Base-by-base conservation (phyloP, 2,797 vertebrate species). In the Muscicapa striata region DNA sequence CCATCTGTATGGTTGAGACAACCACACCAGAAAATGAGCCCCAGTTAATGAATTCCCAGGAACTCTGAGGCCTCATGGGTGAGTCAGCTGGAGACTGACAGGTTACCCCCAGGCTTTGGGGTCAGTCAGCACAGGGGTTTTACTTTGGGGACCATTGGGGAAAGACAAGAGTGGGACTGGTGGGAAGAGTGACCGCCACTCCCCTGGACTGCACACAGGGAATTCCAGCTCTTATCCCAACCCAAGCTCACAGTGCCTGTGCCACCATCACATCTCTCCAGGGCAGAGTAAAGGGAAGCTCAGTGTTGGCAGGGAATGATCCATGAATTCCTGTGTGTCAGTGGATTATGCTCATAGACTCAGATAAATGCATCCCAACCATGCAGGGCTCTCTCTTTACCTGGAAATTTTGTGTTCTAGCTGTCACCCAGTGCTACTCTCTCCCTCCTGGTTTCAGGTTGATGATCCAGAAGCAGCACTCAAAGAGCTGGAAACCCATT, bases 401-500 rank as follows among this genome's bases (percentile, higher is more conserved):
- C 30, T 20, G 48, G 63, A 52, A 63, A 48, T 72, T 51, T 69
- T 66, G 19, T 38, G 54, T 67, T 52, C 38, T 11, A 18, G 15
- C 54, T 74, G 5, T 46, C 40, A 54, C 26, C 30, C 61, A 23
- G 27, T 21, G 57, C 86, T 61, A 16, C 30, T 54, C 9, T 23
- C 4, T 17, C 77, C 40, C 29, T 68, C n/a, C 79, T 78, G 62
- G 20, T 70, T 96, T 69, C 87, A 99, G 98, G 98, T 98, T 0
- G 13, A 75, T 57, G 97, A 98, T 54, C 94, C 95, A 36, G 94
- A 87, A 67, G 88, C 40, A 45, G 98, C 98, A 8, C 41, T 99
- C 61, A 93, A 96, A 83, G 97, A 98, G 51, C 90, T 98, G 85
- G 98, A 98, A 94, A 41, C 67, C 16, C 87, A 63, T 21, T 92